Percentiles rank a stretch among this genome's conserved stretches.
These are phyloP conservation scores for Epinotia bilunana DNA, from an alignment of 2,888 invertebrate genomes.

Conservation along the genomic window DNA sequence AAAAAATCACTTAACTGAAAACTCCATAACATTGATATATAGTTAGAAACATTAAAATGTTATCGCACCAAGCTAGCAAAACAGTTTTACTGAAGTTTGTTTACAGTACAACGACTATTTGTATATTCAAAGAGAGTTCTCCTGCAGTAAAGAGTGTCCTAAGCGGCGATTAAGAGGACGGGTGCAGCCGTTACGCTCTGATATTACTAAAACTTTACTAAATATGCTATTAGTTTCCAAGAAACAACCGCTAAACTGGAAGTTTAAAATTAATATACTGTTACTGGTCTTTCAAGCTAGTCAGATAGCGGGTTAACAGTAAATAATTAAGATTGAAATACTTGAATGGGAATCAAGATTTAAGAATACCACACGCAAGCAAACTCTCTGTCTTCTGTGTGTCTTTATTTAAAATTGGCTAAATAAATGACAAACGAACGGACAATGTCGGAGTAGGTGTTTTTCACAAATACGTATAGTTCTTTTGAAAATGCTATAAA, in stretches of 20 bases:
- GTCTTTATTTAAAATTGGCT: background rate
- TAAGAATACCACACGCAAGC: background rate
- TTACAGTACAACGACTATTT: background rate
- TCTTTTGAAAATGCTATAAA: no score
- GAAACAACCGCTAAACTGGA: conserved; percentile 2
- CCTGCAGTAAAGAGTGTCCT: conserved; percentile 12
- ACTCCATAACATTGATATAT: no score
- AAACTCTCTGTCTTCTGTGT: no score
- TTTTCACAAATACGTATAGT: no score
- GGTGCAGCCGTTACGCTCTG: conserved; percentile 7
- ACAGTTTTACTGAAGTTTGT: background rate
- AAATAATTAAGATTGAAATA: background rate
- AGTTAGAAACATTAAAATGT: background rate
- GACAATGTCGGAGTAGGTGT: no score
- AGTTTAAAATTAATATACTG: background rate
- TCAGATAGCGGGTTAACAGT: background rate
- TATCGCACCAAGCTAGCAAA: background rate
- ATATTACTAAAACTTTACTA: conserved; percentile 25
- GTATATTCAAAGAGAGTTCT: conserved; percentile 3
- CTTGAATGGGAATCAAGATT: background rate
- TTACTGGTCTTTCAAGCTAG: background rate
- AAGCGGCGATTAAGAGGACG: conserved; percentile 10
- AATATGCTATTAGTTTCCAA: conserved; percentile 21
- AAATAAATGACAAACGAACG: no score
- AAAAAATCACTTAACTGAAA: background rate